Evolutionary conservation across 2,113 vertebrate species (phyloP).

Genomic region (Oxyruncus cristatus): DNA sequence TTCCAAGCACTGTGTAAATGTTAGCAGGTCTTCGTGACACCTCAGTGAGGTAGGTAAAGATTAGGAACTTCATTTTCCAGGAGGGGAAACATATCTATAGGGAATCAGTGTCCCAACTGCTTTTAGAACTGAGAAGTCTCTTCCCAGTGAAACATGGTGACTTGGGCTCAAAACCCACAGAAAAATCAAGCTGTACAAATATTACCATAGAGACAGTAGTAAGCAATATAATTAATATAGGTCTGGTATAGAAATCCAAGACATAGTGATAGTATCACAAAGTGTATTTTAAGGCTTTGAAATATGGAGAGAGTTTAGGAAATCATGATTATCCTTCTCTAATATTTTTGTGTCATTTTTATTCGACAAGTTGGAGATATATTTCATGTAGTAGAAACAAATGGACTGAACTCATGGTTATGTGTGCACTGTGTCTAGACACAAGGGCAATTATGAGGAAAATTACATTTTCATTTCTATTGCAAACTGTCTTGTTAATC

Average conservation of each 20-base stretch:
- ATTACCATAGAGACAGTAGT: background rate
- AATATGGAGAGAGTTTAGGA: background rate
- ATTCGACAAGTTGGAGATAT: background rate
- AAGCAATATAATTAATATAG: background rate
- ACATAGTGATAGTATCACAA: background rate
- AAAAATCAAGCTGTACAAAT: background rate
- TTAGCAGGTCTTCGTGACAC: background rate
- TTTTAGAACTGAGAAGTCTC: background rate
- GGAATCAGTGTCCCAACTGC: background rate
- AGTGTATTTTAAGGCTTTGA: background rate
- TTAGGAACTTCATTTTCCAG: background rate
- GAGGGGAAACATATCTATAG: background rate
- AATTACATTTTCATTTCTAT: conserved; percentile 51
- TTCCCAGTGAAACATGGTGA: background rate
- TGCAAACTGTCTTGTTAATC: conserved; percentile 47
- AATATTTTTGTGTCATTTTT: background rate
- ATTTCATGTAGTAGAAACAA: conserved; percentile 30
- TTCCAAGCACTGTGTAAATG: background rate
- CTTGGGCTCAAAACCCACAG: background rate
- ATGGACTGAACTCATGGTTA: conserved; percentile 29
- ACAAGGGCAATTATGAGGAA: conserved; percentile 19
- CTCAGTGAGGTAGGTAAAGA: background rate
- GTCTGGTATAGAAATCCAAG: background rate
- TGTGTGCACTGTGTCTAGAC: conserved; percentile 32
- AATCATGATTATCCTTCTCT: background rate